Evolutionary conservation across 2,113 vertebrate genomes (phyloP).

Genomic region (Ailurus styani): DNA sequence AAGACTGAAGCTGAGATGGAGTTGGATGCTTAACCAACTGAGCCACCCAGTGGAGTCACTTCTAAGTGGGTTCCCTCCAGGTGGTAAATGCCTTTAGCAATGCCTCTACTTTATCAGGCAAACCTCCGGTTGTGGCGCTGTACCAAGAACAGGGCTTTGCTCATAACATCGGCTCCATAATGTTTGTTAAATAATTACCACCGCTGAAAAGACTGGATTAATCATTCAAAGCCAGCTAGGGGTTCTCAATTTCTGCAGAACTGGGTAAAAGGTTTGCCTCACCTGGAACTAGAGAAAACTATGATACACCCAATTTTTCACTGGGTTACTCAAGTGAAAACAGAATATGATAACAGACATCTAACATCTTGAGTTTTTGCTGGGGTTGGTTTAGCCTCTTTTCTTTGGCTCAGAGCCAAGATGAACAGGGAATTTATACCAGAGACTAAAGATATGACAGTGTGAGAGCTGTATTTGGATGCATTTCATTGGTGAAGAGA

Average conservation of each 20-base stretch:
- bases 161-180: accelerated
- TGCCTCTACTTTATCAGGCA: neutral
- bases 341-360: neutral
- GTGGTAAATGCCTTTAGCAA: neutral
- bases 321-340: neutral
- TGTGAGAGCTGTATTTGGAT: accelerated
- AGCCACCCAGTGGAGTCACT: neutral
- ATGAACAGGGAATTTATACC: neutral
- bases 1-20: neutral
- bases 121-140: neutral
- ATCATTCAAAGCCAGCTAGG: neutral
- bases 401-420: conserved; percentile 18
- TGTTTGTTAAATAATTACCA: neutral
- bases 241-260: neutral
- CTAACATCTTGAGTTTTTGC: neutral
- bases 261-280: neutral
- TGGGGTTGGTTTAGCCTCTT: neutral
- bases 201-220: neutral
- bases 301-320: neutral
- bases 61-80: neutral
- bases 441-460: neutral
- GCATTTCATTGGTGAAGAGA: neutral
- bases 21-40: neutral
- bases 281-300: neutral
- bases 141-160: neutral